Percentiles rank a stretch among this genome's conserved stretches.
These are phyloP conservation scores for Criorhina ranunculi DNA, from an alignment of 2,888 invertebrate species.

Conservation along the genomic window DNA sequence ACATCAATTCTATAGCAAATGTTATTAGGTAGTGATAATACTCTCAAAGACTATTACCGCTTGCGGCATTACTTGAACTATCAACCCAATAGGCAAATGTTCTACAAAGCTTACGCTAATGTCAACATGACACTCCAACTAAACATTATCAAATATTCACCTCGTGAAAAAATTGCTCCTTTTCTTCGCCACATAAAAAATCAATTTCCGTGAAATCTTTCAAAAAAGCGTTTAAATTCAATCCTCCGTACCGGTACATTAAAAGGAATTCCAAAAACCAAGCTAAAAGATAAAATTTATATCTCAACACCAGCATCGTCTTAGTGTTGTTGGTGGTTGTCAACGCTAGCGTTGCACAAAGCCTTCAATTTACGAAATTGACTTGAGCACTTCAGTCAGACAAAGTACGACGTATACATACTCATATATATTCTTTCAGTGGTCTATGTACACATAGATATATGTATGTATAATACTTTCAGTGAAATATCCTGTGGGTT, in stretches of 20 bases:
- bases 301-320: conserved; percentile 25
- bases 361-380: conserved; percentile 73
- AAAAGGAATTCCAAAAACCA: conserved; percentile 17
- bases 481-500: conserved; percentile 56
- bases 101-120: conserved; percentile 7
- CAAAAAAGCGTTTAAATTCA: conserved; percentile 20
- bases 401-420: conserved; percentile 8
- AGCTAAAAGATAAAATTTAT: conserved; percentile 46
- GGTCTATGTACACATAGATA: conserved; percentile 20
- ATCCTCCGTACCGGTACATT: not conserved
- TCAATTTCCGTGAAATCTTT: conserved; percentile 55
- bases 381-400: conserved; percentile 55
- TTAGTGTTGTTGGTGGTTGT: conserved; percentile 21
- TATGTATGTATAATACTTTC: conserved; percentile 25
- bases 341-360: conserved; percentile 63
- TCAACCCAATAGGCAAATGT: not conserved
- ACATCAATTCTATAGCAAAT: no score
- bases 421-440: not conserved
- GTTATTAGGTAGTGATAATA: not conserved
- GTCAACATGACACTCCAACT: conserved; percentile 5
- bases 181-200: conserved; percentile 37
- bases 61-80: not conserved
- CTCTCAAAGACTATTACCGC: not conserved
- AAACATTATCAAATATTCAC: conserved; percentile 52
- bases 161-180: not conserved